Conservation (phyloP, 2,888 invertebrate species). For the Eurytoma californica region DNA sequence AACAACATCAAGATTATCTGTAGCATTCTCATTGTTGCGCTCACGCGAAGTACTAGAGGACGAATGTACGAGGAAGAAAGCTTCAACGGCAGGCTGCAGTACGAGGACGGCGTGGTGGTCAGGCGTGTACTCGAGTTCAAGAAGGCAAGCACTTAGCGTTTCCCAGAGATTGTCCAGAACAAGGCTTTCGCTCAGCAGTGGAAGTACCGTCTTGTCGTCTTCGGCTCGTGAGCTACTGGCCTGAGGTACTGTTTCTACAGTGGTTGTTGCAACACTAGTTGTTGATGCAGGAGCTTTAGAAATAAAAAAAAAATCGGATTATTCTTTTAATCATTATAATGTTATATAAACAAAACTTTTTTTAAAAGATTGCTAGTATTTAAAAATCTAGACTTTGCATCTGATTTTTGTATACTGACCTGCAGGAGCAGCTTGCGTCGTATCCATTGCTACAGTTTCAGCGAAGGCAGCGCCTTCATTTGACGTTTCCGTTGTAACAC, state of each 20-base stretch:
- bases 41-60: constrained; percentile 76
- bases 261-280: not conserved
- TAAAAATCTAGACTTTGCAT: not conserved
- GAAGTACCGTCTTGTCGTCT: constrained; percentile 72
- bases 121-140: constrained; percentile 87
- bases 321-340: not conserved
- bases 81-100: constrained; percentile 89
- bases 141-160: constrained; percentile 85
- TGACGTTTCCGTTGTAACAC: constrained; percentile 6
- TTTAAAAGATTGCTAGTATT: not conserved
- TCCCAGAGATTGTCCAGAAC: constrained; percentile 86
- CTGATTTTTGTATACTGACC: not conserved
- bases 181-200: constrained; percentile 83
- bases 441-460: constrained; percentile 69
- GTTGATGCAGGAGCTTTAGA: not conserved
- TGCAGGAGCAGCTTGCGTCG: constrained; percentile 64
- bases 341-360: too few species aligned
- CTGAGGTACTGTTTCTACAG: constrained; percentile 49
- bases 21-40: constrained; percentile 57
- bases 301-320: too few species aligned
- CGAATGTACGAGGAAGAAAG: constrained; percentile 92
- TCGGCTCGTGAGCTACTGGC: constrained; percentile 58
- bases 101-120: constrained; percentile 92
- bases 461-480: constrained; percentile 61
- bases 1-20: constrained; percentile 66